A percentile compares a stretch with the other conserved stretches of the same genome.
Conservation (phyloP, 2,113 vertebrate species). For the Engraulis encrasicolus region DNA sequence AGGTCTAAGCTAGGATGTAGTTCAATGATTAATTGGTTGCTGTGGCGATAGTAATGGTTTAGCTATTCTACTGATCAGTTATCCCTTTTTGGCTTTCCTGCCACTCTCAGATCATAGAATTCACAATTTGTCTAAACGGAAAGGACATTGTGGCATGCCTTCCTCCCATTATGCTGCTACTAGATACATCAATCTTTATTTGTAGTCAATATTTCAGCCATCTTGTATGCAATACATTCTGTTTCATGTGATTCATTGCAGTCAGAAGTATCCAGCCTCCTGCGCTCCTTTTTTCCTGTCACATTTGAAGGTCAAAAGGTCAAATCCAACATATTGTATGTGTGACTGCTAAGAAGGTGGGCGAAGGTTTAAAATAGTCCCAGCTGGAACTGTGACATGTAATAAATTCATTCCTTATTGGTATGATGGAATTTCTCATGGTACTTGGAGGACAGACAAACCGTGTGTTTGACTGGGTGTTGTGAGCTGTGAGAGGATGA, state of each 20-base stretch:
- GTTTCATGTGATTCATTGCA: background rate
- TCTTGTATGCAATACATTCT: background rate
- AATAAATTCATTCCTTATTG: background rate
- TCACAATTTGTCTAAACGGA: too few species aligned
- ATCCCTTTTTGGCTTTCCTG: too few species aligned
- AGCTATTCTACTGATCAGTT: too few species aligned
- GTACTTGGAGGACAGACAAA: background rate
- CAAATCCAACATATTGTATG: background rate
- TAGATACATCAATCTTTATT: too few species aligned
- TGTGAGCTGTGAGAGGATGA: too few species aligned
- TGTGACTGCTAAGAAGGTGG: background rate
- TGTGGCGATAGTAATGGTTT: background rate
- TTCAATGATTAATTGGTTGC: background rate
- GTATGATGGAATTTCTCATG: background rate
- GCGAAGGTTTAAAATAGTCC: background rate
- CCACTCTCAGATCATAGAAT: too few species aligned
- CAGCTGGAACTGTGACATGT: background rate
- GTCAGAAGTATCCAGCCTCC: constrained; percentile 19
- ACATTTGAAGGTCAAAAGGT: background rate
- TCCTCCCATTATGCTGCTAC: too few species aligned
- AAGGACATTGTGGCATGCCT: too few species aligned
- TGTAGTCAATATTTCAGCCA: too few species aligned
- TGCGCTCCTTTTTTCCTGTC: background rate
- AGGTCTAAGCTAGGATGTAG: background rate
- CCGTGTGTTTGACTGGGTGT: background rate